Evolutionary conservation across 2,113 vertebrate species (phyloP), one percentile per base, ranked within the genome.

Genomic region (Patagioenas fasciata): DNA sequence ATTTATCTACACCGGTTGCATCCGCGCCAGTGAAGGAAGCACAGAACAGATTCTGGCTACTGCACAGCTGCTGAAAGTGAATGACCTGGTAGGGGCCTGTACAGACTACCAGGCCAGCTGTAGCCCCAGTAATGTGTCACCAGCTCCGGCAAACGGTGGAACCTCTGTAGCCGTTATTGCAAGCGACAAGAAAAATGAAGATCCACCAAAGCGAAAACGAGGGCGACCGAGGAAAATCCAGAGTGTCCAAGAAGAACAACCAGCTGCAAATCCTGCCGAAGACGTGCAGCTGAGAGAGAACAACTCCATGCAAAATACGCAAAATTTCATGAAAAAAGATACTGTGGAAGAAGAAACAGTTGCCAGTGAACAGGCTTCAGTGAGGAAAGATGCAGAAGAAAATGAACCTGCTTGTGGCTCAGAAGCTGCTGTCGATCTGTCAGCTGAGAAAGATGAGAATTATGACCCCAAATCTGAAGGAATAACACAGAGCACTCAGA

Each of bases 1-100:
- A 66, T 99, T 99, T 93, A 99, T 99, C 93, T 99, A 99, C 97
- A 99, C 98, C 0, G 99, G 99, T 23, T 98, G 92, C 78, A 98
- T 99, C 67, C 98, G 96, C 5, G 97, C 99, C 72, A 98, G 97
- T 88, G 98, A 98, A 90, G 98, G 97, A 86, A 96, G 66, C 65
- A 90, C 97, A 2, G 98, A 99, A 81, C 98, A 99, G 87, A 98
- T 99, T 29, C 95, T 99, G 96, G 98, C 98, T 31, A 98, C 98
- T 11, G 99, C 99, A 18, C 98, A 98, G 24, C 98, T 99, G n/a
- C 96, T 99, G 84, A 98, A 99, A 95, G 98, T 99, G 67, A 96
- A 95, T 28, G 99, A 99, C 75, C 97, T 99, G 42, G 97, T 99
- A 3, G 98, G 98, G 92, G 98, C 98, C 31, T 99, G 98, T 26